Evolutionary conservation across 2,797 vertebrate genomes (phyloP).

Genomic region (Darevskia mixta): DNA sequence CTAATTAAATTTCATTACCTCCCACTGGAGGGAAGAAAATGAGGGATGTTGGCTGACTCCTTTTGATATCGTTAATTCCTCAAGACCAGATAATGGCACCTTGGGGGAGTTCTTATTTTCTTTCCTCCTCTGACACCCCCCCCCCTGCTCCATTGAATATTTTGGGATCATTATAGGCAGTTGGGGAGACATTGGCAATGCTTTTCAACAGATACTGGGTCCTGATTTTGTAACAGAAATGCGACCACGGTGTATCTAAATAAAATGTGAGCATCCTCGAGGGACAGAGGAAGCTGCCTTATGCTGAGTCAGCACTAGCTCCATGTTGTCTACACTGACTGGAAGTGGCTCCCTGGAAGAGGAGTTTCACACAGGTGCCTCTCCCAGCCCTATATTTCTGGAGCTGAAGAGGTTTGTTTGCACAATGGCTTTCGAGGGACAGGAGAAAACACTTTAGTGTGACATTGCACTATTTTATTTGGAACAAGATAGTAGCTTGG

Average conservation of each 20-base stretch:
- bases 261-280: neutral
- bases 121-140: neutral
- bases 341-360: too few species aligned
- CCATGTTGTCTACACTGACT: too few species aligned
- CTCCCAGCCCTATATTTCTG: too few species aligned
- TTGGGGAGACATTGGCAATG: constrained; percentile 5
- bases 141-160: constrained; percentile 20
- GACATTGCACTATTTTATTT: neutral
- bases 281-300: too few species aligned
- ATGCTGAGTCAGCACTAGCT: too few species aligned
- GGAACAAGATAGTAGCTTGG: neutral
- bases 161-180: constrained; percentile 22
- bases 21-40: constrained; percentile 69
- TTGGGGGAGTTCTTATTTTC: constrained; percentile 41
- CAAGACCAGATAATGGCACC: constrained; percentile 64
- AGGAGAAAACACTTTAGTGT: neutral
- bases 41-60: constrained; percentile 70
- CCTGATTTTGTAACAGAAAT: constrained; percentile 13
- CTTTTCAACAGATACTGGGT: neutral
- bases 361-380: too few species aligned
- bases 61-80: constrained; percentile 71
- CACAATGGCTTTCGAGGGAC: neutral
- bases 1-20: constrained; percentile 82
- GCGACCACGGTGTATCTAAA: constrained; percentile 1
- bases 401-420: neutral